Percentiles rank a stretch among this genome's conserved stretches.
Evolutionary conservation across 1,140 invertebrate species (phyloP).

Genomic region (Bombus confusus): DNA sequence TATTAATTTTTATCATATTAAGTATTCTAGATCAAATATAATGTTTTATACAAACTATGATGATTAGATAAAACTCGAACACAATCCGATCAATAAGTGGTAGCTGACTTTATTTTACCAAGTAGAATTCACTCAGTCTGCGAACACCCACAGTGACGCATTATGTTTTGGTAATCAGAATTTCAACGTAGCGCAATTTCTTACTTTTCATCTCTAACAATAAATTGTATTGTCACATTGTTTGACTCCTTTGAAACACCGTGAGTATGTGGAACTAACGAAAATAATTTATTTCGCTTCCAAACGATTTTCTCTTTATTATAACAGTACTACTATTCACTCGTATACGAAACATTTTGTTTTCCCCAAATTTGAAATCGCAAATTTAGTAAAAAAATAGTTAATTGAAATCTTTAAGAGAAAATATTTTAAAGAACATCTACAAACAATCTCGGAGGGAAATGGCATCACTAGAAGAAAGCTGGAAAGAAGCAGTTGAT

Average conservation of each 20-base stretch:
- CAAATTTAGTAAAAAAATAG: background rate
- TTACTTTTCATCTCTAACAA: conserved; percentile 35
- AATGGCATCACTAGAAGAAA: conserved; percentile 78
- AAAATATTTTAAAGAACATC: background rate
- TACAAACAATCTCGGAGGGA: conserved; percentile 22
- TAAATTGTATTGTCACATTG: conserved; percentile 28
- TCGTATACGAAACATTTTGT: background rate
- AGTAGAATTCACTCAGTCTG: conserved; percentile 43
- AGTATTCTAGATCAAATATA: background rate
- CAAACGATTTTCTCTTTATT: background rate
- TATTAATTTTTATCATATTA: background rate
- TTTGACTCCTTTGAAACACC: conserved; percentile 28
- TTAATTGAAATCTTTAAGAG: background rate
- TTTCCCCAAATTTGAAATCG: background rate
- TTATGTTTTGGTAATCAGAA: conserved; percentile 61
- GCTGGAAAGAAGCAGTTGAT: conserved; percentile 78
- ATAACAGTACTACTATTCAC: no score
- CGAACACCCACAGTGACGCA: conserved; percentile 32
- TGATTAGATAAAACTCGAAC: conserved; percentile 31
- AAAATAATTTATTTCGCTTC: background rate
- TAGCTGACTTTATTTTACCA: conserved; percentile 56
- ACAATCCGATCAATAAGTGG: conserved; percentile 64
- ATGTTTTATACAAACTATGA: background rate
- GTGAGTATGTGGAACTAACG: conserved; percentile 13
- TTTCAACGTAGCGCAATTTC: conserved; percentile 33